phyloP scores from a whole-genome alignment of 2,888 invertebrate genomes.

The Cremastinae sp. region DNA sequence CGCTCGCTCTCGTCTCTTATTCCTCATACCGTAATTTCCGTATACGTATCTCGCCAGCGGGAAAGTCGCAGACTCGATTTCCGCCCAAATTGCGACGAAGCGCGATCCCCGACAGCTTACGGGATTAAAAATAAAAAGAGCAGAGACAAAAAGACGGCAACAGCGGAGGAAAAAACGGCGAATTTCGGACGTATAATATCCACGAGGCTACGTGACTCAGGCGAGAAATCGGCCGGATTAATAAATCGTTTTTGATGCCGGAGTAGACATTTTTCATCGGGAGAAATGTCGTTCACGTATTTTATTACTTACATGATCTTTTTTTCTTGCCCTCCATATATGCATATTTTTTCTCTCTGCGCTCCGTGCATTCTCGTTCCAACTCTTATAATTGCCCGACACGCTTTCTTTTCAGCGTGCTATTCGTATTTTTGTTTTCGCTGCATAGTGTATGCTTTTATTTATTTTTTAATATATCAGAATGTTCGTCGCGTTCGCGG shows the following conservation, averaged over 20 bases:
- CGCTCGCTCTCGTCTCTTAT: conserved; percentile 18
- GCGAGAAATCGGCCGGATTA: conserved; percentile 59
- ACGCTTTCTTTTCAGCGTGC: not conserved
- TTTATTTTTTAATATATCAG: conserved; percentile 22
- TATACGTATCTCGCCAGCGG: conserved; percentile 1
- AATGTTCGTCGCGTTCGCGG: conserved; percentile 34
- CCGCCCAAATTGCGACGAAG: conserved; percentile 63
- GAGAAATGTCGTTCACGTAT: conserved; percentile 48
- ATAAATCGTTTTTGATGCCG: conserved; percentile 53
- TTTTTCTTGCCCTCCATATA: not conserved
- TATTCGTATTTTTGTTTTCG: conserved; percentile 30
- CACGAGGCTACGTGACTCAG: conserved; percentile 51
- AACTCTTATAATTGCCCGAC: not conserved
- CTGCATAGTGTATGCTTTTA: not conserved
- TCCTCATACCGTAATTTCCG: conserved; percentile 16
- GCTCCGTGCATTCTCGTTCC: not conserved
- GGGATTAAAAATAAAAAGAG: conserved; percentile 19
- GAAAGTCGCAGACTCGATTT: conserved; percentile 64
- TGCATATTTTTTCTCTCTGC: not conserved
- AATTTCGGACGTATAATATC: conserved; percentile 49
- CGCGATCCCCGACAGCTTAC: conserved; percentile 14
- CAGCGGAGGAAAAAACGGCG: not conserved
- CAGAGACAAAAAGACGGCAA: conserved; percentile 11
- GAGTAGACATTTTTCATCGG: conserved; percentile 27
- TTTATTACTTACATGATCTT: conserved; percentile 31